These are phyloP conservation scores for Branchellion lobata DNA, from an alignment of 2,888 invertebrate genomes.

Conservation along the genomic window DNA sequence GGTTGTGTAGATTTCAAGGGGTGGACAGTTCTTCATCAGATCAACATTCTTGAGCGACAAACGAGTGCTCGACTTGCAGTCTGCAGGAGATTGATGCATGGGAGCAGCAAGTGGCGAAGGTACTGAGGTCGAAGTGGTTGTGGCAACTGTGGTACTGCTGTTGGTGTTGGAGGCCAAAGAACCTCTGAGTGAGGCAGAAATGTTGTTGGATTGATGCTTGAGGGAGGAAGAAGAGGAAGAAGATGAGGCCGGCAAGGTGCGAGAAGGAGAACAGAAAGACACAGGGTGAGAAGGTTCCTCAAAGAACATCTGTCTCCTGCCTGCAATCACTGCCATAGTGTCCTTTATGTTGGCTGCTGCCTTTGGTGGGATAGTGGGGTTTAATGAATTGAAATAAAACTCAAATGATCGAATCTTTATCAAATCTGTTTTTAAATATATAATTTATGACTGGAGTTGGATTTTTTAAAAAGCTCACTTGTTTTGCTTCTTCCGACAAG, in stretches of 20 bases:
- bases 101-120: background rate
- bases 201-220: background rate
- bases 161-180: slow-evolving; percentile 1
- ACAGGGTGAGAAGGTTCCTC: slow-evolving; percentile 18
- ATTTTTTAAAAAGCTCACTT: slow-evolving; percentile 16
- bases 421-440: no score
- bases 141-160: background rate
- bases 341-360: slow-evolving; percentile 34
- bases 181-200: background rate
- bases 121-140: background rate
- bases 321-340: slow-evolving; percentile 38
- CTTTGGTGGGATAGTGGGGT: slow-evolving; percentile 9
- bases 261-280: background rate
- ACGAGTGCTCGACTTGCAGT: background rate
- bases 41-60: slow-evolving; percentile 21
- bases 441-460: no score
- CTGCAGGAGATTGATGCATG: no score
- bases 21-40: slow-evolving; percentile 35
- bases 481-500: slow-evolving; percentile 32
- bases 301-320: slow-evolving; percentile 26
- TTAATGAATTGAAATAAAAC: no score
- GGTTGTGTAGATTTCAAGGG: slow-evolving; percentile 38
- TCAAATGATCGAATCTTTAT: no score
- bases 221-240: background rate
- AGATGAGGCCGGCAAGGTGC: background rate